phyloP scores from a whole-genome alignment of 2,113 vertebrate species.

The Symphodus melops region DNA sequence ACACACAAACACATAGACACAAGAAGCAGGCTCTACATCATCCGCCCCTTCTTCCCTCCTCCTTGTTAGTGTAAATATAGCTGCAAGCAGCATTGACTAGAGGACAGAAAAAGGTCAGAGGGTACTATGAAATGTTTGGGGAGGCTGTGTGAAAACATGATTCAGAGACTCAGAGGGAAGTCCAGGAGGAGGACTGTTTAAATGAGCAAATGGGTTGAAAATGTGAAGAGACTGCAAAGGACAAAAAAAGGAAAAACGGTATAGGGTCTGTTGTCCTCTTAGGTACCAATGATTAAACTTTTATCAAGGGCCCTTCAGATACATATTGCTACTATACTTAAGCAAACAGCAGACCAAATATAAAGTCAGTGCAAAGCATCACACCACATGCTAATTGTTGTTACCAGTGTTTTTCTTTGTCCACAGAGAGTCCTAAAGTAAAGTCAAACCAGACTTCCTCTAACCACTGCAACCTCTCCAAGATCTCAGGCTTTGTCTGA shows the following conservation, averaged over 20 bases:
- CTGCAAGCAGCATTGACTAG: slow-evolving; percentile 48
- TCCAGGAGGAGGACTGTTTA: slow-evolving; percentile 37
- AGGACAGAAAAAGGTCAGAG: slow-evolving; percentile 63
- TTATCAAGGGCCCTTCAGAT: background rate
- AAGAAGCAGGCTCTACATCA: slow-evolving; percentile 47
- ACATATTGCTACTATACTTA: too few relatives aligned
- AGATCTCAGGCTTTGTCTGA: too few relatives aligned
- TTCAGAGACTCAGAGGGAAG: slow-evolving; percentile 17
- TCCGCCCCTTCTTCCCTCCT: slow-evolving; percentile 27
- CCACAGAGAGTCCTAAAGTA: too few relatives aligned
- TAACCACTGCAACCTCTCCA: too few relatives aligned
- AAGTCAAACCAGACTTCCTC: too few relatives aligned
- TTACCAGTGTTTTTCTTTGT: too few relatives aligned
- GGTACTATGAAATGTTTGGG: slow-evolving; percentile 52
- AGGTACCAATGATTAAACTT: background rate
- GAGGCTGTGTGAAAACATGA: slow-evolving; percentile 45
- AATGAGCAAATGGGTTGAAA: slow-evolving; percentile 29
- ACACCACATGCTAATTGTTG: too few relatives aligned
- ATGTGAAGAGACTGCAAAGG: slow-evolving; percentile 28
- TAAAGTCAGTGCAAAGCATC: too few relatives aligned
- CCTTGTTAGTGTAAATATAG: slow-evolving; percentile 67
- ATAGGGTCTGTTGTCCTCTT: too few relatives aligned
- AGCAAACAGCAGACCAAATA: too few relatives aligned
- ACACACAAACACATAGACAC: slow-evolving; percentile 1
- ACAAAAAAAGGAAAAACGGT: slow-evolving; percentile 17